Conservation (phyloP, 2,888 invertebrate species). For the Pteria penguin region DNA sequence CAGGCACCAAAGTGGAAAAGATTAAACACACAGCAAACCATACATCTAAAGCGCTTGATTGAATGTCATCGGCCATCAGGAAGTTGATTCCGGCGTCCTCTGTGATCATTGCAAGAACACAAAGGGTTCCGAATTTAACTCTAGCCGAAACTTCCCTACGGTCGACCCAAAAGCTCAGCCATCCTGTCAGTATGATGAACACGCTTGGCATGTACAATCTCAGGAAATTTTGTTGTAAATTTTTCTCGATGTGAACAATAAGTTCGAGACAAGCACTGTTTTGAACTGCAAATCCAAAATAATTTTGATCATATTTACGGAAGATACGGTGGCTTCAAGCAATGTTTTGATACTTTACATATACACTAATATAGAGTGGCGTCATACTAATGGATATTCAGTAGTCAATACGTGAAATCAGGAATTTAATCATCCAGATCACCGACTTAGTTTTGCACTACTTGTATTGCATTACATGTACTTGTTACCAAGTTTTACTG, state of each 20-base stretch:
- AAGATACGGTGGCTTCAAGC: no score
- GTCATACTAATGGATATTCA: no score
- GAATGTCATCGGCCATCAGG: neutral
- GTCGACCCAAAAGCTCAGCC: constrained; percentile 45
- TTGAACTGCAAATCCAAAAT: constrained; percentile 2
- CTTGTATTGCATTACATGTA: no score
- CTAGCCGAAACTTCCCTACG: constrained; percentile 30
- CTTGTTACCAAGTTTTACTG: no score
- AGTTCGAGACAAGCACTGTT: constrained; percentile 20
- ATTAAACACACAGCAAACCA: constrained; percentile 20
- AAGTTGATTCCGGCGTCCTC: constrained; percentile 21
- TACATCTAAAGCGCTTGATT: neutral
- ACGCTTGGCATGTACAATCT: constrained; percentile 36
- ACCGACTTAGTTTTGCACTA: no score
- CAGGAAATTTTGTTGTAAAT: neutral
- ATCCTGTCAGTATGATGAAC: constrained; percentile 34
- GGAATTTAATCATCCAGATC: no score
- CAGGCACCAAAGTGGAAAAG: constrained; percentile 3
- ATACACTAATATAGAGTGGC: no score
- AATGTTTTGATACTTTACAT: no score
- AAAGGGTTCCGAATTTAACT: constrained; percentile 38
- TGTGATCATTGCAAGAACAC: constrained; percentile 33
- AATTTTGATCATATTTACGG: neutral
- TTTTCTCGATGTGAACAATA: neutral
- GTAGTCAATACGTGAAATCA: no score